phyloP scores from a whole-genome alignment of 2,113 vertebrate genomes.

The Arenaria interpres region DNA sequence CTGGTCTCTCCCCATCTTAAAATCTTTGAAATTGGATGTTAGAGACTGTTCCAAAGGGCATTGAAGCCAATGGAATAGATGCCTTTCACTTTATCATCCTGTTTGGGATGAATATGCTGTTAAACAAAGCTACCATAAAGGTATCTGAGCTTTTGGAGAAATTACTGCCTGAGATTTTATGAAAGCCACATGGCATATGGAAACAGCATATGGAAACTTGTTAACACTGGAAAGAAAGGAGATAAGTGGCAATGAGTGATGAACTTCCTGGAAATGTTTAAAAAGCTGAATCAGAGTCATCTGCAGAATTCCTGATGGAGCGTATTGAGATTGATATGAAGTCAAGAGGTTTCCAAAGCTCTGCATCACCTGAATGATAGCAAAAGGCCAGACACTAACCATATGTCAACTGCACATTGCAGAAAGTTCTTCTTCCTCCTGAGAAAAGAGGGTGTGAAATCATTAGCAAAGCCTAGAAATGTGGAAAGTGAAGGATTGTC shows the following conservation, averaged over 20 bases:
- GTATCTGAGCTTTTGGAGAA: not conserved
- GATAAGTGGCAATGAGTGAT: slow-evolving; percentile 53
- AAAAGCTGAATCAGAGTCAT: slow-evolving; percentile 43
- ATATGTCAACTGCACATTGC: not conserved
- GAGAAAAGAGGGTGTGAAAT: slow-evolving; percentile 3
- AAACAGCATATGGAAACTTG: slow-evolving; percentile 43
- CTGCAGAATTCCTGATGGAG: slow-evolving; percentile 44
- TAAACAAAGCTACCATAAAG: not conserved
- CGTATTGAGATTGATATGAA: slow-evolving; percentile 4
- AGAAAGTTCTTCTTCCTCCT: not conserved
- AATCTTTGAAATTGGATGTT: not conserved
- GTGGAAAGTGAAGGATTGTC: not conserved
- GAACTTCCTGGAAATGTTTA: slow-evolving; percentile 45
- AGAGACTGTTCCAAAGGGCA: not conserved
- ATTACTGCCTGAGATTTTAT: not conserved
- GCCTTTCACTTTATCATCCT: not conserved
- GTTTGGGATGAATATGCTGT: not conserved
- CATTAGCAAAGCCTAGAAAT: slow-evolving; percentile 4
- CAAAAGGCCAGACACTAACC: slow-evolving; percentile 10
- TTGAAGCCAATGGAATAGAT: not conserved
- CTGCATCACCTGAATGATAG: slow-evolving; percentile 24
- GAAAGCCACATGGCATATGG: slow-evolving; percentile 39
- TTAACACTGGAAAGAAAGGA: slow-evolving; percentile 44
- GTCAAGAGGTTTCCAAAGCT: slow-evolving; percentile 36
- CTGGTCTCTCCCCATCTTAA: not conserved